Conservation (phyloP, 2,113 vertebrate genomes). For the Hipposideros armiger region DNA sequence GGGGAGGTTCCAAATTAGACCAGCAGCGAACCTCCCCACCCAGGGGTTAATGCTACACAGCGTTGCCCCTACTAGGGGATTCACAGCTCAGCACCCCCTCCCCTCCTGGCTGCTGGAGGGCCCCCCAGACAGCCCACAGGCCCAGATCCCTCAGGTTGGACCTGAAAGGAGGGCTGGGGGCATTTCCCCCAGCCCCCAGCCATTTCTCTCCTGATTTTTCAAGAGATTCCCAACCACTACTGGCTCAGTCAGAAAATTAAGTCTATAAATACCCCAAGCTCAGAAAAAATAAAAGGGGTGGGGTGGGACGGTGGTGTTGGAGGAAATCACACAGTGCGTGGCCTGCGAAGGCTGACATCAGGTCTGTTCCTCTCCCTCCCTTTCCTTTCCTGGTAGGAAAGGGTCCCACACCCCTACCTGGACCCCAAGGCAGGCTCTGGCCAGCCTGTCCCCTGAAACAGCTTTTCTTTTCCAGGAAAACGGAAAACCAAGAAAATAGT, state of each 20-base stretch:
- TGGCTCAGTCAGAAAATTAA: conserved; percentile 87
- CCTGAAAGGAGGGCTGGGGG: not conserved
- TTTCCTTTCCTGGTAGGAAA: conserved; percentile 12
- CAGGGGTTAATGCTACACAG: conserved; percentile 77
- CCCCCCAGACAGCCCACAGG: not conserved
- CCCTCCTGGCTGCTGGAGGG: not conserved
- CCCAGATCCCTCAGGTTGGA: conserved; percentile 44
- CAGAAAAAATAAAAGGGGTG: not conserved
- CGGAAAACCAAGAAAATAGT: not conserved
- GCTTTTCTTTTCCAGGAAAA: conserved; percentile 26
- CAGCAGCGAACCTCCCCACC: conserved; percentile 71
- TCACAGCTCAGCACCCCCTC: conserved; percentile 75
- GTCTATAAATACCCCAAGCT: conserved; percentile 85
- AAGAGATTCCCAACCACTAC: conserved; percentile 78
- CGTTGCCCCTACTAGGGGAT: not conserved
- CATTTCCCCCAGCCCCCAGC: not conserved
- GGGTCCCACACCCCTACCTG: not conserved
- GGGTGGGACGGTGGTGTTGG: not conserved
- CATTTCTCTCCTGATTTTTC: conserved; percentile 56
- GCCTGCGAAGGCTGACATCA: not conserved
- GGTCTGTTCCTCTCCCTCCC: not conserved
- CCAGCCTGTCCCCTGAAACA: not conserved
- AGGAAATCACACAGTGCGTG: conserved; percentile 32
- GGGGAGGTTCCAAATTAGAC: conserved; percentile 63
- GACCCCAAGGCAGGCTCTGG: not conserved